phyloP scores from a whole-genome alignment of 53 echinoderm and acorn worm species.

The Actinopyga echinites region DNA sequence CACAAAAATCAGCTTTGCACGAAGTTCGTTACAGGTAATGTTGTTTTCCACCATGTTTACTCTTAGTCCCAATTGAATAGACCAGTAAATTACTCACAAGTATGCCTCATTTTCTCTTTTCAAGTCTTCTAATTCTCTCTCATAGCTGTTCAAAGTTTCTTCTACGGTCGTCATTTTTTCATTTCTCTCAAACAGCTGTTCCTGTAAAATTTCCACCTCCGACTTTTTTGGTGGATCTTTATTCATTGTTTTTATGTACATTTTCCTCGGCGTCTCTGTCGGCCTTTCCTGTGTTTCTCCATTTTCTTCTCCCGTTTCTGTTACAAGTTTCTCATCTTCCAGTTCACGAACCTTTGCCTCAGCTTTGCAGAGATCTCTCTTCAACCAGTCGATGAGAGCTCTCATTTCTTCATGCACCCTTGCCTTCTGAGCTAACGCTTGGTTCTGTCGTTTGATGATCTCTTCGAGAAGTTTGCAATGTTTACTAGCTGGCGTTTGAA shows the following conservation, averaged over 20 bases:
- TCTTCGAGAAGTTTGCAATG: conserved; percentile 29
- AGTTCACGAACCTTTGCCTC: conserved; percentile 5
- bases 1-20: too few relatives aligned
- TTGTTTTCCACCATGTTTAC: too few relatives aligned
- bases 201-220: not conserved
- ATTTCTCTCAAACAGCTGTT: not conserved
- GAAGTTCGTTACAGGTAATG: too few relatives aligned
- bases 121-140: conserved; percentile 2
- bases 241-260: not conserved
- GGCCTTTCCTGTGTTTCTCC: not conserved
- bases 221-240: not conserved
- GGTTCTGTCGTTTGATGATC: conserved; percentile 32
- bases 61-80: too few relatives aligned
- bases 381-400: conserved; percentile 30
- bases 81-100: conserved; percentile 1
- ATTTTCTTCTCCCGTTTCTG: not conserved
- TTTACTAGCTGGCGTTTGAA: conserved; percentile 10
- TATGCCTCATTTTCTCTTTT: conserved; percentile 24
- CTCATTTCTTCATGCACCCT: conserved; percentile 31
- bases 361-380: conserved; percentile 15
- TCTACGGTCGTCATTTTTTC: not conserved
- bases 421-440: conserved; percentile 2
- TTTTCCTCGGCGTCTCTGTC: not conserved
- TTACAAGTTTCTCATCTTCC: not conserved
- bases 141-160: not conserved